Conservation (phyloP, 2,113 vertebrate species). For the Hirundichthys speculiger region DNA sequence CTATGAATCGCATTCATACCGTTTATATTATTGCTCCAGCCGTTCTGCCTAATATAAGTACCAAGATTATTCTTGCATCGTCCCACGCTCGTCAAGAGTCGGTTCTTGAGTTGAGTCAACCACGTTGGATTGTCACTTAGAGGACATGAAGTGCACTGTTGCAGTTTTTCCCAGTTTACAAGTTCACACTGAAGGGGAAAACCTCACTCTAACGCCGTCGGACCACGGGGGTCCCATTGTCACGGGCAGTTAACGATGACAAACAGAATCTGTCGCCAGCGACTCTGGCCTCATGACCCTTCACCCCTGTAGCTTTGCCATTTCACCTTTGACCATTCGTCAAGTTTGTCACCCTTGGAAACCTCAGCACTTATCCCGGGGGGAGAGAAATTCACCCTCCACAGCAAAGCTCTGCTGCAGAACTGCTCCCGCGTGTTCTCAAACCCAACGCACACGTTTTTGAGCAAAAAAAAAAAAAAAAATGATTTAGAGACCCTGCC, state of each 20-base stretch:
- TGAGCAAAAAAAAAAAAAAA: conserved; percentile 13
- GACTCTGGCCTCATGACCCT: conserved; percentile 83
- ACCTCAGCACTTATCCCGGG: conserved; percentile 82
- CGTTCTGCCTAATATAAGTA: conserved; percentile 87
- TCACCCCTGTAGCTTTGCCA: conserved; percentile 58
- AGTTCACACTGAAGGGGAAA: conserved; percentile 91
- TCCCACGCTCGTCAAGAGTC: conserved; percentile 79
- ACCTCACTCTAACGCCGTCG: conserved; percentile 88
- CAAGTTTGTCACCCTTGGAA: conserved; percentile 73
- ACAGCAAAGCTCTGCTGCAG: conserved; percentile 38
- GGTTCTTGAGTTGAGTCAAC: conserved; percentile 92
- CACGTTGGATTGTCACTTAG: conserved; percentile 85
- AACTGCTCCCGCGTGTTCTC: not conserved
- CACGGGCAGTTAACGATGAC: conserved; percentile 79
- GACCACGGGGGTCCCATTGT: conserved; percentile 82
- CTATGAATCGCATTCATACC: conserved; percentile 83
- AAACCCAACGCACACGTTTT: conserved; percentile 22
- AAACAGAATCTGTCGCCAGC: conserved; percentile 82
- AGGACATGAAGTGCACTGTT: conserved; percentile 97
- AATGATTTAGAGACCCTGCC: conserved; percentile 78
- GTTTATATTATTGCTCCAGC: conserved; percentile 90
- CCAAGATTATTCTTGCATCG: conserved; percentile 77
- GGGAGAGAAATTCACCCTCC: conserved; percentile 27
- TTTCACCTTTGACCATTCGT: conserved; percentile 63
- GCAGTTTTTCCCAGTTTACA: conserved; percentile 99